Conservation (phyloP, 2,113 vertebrate species). For the Antechinus stuartii region DNA sequence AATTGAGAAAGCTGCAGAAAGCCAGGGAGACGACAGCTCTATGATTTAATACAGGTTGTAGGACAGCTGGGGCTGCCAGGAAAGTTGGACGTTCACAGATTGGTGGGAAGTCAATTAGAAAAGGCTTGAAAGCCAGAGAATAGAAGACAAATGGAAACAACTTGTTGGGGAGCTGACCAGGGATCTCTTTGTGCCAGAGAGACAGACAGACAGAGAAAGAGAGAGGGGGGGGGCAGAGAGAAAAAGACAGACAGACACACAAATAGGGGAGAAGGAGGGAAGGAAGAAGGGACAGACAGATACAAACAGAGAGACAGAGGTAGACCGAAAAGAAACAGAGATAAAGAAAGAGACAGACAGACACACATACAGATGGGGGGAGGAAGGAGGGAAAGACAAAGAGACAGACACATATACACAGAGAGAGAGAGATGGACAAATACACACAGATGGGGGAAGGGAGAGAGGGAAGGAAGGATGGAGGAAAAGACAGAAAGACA, state of each 20-base stretch:
- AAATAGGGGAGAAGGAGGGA: accelerated
- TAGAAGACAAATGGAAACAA: background rate
- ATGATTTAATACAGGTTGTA: background rate
- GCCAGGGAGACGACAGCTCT: background rate
- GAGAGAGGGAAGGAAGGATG: too few species aligned
- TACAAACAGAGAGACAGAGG: background rate
- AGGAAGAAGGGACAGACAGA: background rate
- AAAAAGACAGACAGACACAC: background rate
- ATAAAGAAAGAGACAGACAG: background rate
- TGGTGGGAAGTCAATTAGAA: background rate
- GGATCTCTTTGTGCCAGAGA: background rate
- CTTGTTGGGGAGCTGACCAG: background rate
- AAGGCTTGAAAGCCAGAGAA: background rate
- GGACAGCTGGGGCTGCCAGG: background rate
- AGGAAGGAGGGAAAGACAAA: too few species aligned
- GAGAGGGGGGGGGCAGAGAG: background rate
- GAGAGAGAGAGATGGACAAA: too few species aligned
- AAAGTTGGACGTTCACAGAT: background rate
- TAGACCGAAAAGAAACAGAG: background rate
- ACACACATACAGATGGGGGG: too few species aligned
- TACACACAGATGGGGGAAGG: too few species aligned
- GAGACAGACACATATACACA: background rate
- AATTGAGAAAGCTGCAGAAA: background rate
- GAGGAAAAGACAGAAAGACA: too few species aligned
- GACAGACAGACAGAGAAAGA: background rate